Conservation (phyloP, 2,888 invertebrate species). For the Scaptomyza polygonia region DNA sequence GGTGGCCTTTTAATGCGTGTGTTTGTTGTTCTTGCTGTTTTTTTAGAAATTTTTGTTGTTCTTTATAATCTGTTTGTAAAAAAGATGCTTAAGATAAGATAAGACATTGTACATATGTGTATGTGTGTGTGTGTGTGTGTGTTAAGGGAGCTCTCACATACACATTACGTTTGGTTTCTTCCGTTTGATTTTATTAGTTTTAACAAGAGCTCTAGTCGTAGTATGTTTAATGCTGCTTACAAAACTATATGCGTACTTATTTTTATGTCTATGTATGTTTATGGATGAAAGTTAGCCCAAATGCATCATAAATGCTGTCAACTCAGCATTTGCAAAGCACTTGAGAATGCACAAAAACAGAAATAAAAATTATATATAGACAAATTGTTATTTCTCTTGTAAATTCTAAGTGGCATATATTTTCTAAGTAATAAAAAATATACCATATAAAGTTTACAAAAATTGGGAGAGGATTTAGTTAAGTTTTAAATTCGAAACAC, state of each 20-base stretch:
- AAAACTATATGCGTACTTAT: constrained; percentile 47
- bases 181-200: constrained; percentile 35
- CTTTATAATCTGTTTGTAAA: constrained; percentile 59
- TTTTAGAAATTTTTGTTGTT: constrained; percentile 41
- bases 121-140: constrained; percentile 1
- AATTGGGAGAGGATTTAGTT: constrained; percentile 3
- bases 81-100: constrained; percentile 58
- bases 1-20: constrained; percentile 33
- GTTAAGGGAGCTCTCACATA: constrained; percentile 22
- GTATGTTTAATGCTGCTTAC: constrained; percentile 53
- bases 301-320: constrained; percentile 60
- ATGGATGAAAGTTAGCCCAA: constrained; percentile 34
- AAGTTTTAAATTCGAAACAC: constrained; percentile 39
- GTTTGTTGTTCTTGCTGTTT: constrained; percentile 3
- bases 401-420: constrained; percentile 68
- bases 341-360: constrained; percentile 48
- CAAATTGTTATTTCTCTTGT: constrained; percentile 32
- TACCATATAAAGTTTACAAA: constrained; percentile 71
- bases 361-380: constrained; percentile 3
- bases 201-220: constrained; percentile 57
- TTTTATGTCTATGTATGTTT: constrained; percentile 30
- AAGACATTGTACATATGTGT: constrained; percentile 11
- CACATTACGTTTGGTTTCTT: constrained; percentile 42
- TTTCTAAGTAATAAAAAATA: constrained; percentile 23
- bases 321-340: constrained; percentile 64